Evolutionary conservation across 2,888 invertebrate genomes (phyloP).

Genomic region (Amphipyra berbera): DNA sequence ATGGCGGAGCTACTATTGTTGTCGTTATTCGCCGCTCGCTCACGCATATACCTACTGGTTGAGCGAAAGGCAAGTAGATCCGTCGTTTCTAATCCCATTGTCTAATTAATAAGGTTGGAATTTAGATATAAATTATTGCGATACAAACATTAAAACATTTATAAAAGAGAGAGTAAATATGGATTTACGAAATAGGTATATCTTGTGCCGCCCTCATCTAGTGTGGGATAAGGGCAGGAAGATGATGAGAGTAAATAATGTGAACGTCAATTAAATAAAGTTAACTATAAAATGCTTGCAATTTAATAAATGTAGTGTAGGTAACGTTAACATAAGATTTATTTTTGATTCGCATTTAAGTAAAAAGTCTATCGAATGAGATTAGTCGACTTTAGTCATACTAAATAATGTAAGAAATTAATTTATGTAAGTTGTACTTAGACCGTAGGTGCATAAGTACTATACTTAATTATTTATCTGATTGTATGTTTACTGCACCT

Average conservation of each 20-base stretch:
- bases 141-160: slow-evolving; percentile 3
- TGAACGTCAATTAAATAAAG: neutral
- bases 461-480: neutral
- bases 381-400: slow-evolving; percentile 56
- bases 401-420: slow-evolving; percentile 31
- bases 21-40: no score
- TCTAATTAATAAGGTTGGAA: neutral
- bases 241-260: neutral
- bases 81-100: no score
- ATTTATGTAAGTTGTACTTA: slow-evolving; percentile 16
- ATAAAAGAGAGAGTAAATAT: neutral
- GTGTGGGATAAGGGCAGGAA: no score
- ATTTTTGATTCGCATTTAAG: slow-evolving; percentile 38
- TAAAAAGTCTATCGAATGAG: slow-evolving; percentile 38
- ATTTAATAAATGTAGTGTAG: no score
- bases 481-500: neutral
- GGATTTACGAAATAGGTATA: no score
- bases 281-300: slow-evolving; percentile 5
- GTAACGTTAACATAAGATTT: no score
- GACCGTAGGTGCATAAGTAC: neutral
- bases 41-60: no score
- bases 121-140: slow-evolving; percentile 17
- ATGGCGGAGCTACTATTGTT: no score
- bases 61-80: no score
- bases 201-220: no score